Percentiles rank a stretch among this genome's conserved stretches.
Evolutionary conservation across 1,140 invertebrate genomes (phyloP).

Genomic region (Dinoponera quadriceps): DNA sequence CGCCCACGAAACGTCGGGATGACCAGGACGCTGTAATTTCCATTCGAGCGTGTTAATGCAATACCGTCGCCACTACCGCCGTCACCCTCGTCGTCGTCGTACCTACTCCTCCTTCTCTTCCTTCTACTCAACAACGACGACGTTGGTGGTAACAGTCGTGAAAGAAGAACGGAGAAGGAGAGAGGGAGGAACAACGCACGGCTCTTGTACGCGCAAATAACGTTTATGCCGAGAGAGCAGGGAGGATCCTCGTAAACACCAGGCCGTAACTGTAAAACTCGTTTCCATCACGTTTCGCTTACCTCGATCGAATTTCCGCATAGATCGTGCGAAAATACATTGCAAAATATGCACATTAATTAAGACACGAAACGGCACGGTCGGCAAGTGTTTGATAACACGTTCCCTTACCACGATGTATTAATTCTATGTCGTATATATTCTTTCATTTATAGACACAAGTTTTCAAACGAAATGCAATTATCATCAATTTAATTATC

Average conservation of each 20-base stretch:
- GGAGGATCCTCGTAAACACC: constrained; percentile 76
- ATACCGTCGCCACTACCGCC: constrained; percentile 50
- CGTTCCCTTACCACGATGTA: too few relatives aligned
- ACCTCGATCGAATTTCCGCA: constrained; percentile 42
- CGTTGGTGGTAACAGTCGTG: constrained; percentile 14
- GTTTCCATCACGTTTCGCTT: constrained; percentile 70
- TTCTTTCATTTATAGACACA: too few relatives aligned
- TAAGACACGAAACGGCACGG: constrained; percentile 36
- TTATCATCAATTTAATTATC: too few relatives aligned
- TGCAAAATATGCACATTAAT: constrained; percentile 18
- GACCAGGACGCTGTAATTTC: constrained; percentile 78
- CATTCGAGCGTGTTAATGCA: constrained; percentile 80
- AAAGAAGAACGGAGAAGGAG: constrained; percentile 4
- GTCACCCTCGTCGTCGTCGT: constrained; percentile 16
- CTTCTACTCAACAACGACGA: background rate
- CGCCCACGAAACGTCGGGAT: constrained; percentile 69
- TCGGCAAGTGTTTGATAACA: too few relatives aligned
- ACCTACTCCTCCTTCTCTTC: too few relatives aligned
- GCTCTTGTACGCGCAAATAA: constrained; percentile 75
- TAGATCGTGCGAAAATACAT: constrained; percentile 28
- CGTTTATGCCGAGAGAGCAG: constrained; percentile 62
- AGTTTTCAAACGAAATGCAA: background rate
- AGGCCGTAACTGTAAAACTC: constrained; percentile 81
- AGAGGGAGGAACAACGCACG: background rate
- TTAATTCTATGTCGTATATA: too few relatives aligned